These are phyloP conservation scores for Sphecodes monilicornis DNA, from an alignment of 2,888 invertebrate species.

Conservation along the genomic window DNA sequence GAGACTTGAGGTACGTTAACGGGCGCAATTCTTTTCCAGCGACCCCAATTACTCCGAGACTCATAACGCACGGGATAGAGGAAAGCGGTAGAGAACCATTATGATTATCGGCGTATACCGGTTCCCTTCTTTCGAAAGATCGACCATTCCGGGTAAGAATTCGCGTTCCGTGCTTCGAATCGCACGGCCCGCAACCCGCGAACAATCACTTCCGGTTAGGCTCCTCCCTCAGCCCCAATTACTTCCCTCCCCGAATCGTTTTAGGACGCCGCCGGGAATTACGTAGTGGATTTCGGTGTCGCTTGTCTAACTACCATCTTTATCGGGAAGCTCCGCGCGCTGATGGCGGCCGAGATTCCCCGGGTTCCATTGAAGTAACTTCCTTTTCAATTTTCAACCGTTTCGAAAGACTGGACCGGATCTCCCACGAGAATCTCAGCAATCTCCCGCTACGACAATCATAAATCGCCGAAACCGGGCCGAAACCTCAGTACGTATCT, in stretches of 20 bases:
- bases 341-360: conserved; percentile 31
- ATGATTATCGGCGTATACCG: not conserved
- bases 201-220: conserved; percentile 16
- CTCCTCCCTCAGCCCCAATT: not conserved
- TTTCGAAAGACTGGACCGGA: conserved; percentile 39
- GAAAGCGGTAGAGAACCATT: not conserved
- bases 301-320: conserved; percentile 37
- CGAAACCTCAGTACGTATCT: not conserved
- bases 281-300: conserved; percentile 19
- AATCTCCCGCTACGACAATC: conserved; percentile 23
- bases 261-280: conserved; percentile 1
- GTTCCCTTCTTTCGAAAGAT: conserved; percentile 2
- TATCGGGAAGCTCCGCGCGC: conserved; percentile 20
- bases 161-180: conserved; percentile 15
- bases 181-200: not conserved
- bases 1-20: not conserved
- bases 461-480: not conserved
- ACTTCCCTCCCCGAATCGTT: conserved; percentile 8
- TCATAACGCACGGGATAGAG: not conserved
- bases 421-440: conserved; percentile 38
- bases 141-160: not conserved
- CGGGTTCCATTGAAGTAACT: not conserved
- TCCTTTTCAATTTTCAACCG: conserved; percentile 54
- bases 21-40: not conserved
- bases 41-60: not conserved